phyloP scores from a whole-genome alignment of 2,888 invertebrate genomes.

The Danaus chrysippus region DNA sequence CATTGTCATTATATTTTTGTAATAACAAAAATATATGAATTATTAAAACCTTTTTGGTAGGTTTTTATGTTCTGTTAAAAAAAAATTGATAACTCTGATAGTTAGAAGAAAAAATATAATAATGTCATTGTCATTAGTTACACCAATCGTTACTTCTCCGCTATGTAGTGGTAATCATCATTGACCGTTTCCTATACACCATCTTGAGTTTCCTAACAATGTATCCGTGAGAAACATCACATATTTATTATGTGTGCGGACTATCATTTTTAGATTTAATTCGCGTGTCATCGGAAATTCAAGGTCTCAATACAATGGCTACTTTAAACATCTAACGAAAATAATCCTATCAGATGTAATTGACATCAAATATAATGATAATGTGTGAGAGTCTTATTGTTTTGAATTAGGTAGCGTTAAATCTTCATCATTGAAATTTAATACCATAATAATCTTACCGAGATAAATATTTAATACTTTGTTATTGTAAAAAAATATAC shows the following conservation, averaged over 20 bases:
- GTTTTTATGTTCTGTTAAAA: neutral
- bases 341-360: too few species aligned
- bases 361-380: too few species aligned
- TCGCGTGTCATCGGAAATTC: conserved; percentile 10
- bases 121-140: conserved; percentile 59
- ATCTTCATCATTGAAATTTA: too few species aligned
- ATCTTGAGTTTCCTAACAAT: conserved; percentile 46
- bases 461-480: too few species aligned
- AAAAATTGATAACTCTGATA: neutral
- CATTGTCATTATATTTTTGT: conserved; percentile 10
- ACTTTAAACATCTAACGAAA: neutral
- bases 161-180: conserved; percentile 52
- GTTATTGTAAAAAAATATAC: too few species aligned
- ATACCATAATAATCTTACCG: too few species aligned
- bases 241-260: conserved; percentile 35
- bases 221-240: conserved; percentile 60
- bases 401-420: too few species aligned
- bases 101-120: conserved; percentile 29
- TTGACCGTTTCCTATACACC: conserved; percentile 58
- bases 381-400: too few species aligned
- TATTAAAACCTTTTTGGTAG: neutral
- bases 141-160: conserved; percentile 44
- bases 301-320: neutral
- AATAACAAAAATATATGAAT: too few species aligned
- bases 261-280: conserved; percentile 26